These are phyloP conservation scores for Philereme vetulata DNA, from an alignment of 2,888 invertebrate species.

Conservation along the genomic window DNA sequence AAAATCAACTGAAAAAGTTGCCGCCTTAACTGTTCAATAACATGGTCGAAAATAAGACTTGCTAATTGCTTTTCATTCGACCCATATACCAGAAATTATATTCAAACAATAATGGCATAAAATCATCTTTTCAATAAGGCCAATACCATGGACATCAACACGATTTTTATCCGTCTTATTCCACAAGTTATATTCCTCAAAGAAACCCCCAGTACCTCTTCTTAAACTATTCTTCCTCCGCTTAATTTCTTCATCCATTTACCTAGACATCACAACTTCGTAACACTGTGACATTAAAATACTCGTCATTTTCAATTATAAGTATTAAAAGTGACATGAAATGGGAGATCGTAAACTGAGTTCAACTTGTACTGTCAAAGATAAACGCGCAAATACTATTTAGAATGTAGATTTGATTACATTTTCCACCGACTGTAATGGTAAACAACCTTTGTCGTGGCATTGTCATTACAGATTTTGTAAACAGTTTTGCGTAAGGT, in stretches of 20 bases:
- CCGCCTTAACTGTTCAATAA: no score
- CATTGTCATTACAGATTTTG: constrained; percentile 40
- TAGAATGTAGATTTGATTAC: constrained; percentile 40
- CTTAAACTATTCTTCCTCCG: constrained; percentile 56
- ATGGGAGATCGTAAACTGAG: neutral
- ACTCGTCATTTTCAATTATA: constrained; percentile 43
- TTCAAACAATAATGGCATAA: no score
- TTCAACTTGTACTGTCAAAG: constrained; percentile 6
- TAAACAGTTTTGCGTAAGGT: constrained; percentile 41
- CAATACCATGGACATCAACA: no score
- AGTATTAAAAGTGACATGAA: neutral
- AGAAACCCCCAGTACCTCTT: constrained; percentile 49
- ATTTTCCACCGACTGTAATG: constrained; percentile 28
- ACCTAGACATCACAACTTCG: constrained; percentile 44
- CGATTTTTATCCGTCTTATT: no score
- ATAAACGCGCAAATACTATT: constrained; percentile 13
- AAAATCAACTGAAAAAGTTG: no score
- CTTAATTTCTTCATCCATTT: constrained; percentile 59
- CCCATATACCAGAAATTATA: no score
- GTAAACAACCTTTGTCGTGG: constrained; percentile 43
- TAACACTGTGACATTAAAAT: constrained; percentile 41
- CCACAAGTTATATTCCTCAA: no score
- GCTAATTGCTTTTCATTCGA: no score
- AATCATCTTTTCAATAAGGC: no score
- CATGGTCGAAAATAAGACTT: no score